These are phyloP conservation scores for Collichthys lucidus DNA, from an alignment of 2,113 vertebrate species.

Conservation along the genomic window DNA sequence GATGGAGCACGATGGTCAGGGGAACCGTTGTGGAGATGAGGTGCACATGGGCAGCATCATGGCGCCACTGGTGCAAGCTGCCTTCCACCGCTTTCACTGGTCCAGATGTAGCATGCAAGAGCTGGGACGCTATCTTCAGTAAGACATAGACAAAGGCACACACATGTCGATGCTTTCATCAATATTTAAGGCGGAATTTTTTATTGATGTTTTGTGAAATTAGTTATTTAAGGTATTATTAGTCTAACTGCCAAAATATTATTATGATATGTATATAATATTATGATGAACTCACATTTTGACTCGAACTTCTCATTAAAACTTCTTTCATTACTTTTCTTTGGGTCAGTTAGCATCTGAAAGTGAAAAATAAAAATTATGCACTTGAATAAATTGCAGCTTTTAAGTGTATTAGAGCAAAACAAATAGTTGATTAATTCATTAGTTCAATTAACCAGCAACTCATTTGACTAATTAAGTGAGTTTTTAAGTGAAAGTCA, in stretches of 20 bases:
- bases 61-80: slow-evolving; percentile 96
- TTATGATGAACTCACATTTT: background rate
- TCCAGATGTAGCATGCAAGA: slow-evolving; percentile 98
- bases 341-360: too few species aligned
- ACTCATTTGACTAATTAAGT: background rate
- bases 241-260: background rate
- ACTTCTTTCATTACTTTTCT: too few species aligned
- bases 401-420: background rate
- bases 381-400: background rate
- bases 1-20: slow-evolving; percentile 98
- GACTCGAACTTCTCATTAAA: too few species aligned
- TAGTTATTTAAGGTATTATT: background rate
- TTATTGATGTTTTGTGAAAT: background rate
- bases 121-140: slow-evolving; percentile 95
- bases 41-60: slow-evolving; percentile 98
- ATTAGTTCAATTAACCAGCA: too few species aligned
- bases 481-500: background rate
- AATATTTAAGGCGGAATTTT: background rate
- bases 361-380: background rate
- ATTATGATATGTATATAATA: too few species aligned
- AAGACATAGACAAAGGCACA: slow-evolving; percentile 69
- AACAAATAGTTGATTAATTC: background rate
- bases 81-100: slow-evolving; percentile 99
- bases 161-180: background rate
- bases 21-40: slow-evolving; percentile 97